A percentile compares a stretch with the other conserved stretches of the same genome.
phyloP scores from a whole-genome alignment of 1,140 invertebrate genomes.

The Drosophila bifasciata region DNA sequence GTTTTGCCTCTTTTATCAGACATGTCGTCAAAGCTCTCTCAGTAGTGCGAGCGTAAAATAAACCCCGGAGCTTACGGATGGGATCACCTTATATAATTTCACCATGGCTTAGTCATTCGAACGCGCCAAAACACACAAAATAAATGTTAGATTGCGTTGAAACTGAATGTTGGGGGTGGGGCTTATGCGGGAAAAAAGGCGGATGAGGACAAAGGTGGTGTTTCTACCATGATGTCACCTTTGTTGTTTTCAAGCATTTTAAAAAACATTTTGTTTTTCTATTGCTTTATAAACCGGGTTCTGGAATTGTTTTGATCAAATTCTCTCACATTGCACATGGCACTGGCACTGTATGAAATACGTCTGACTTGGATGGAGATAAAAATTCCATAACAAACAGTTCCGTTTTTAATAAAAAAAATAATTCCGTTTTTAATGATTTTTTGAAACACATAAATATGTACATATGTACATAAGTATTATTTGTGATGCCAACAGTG shows the following conservation, averaged over 20 bases:
- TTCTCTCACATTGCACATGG: constrained; percentile 7
- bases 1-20: too few species aligned
- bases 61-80: too few species aligned
- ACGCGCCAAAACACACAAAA: constrained; percentile 62
- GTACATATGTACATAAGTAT: too few species aligned
- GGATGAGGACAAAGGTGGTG: background rate
- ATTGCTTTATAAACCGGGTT: constrained; percentile 29
- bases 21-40: too few species aligned
- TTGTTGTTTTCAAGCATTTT: constrained; percentile 14
- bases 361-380: too few species aligned
- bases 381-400: too few species aligned
- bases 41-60: too few species aligned
- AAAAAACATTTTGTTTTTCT: constrained; percentile 28
- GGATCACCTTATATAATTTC: too few species aligned
- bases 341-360: constrained; percentile 13
- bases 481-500: too few species aligned
- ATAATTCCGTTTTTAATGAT: too few species aligned
- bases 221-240: constrained; percentile 38
- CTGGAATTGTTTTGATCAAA: background rate
- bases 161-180: constrained; percentile 13
- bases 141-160: constrained; percentile 41
- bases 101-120: constrained; percentile 71
- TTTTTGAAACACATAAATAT: too few species aligned
- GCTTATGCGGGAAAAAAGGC: background rate
- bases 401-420: too few species aligned